Base-by-base conservation (phyloP, 2,888 invertebrate genomes). In the Campoletis raptor region DNA sequence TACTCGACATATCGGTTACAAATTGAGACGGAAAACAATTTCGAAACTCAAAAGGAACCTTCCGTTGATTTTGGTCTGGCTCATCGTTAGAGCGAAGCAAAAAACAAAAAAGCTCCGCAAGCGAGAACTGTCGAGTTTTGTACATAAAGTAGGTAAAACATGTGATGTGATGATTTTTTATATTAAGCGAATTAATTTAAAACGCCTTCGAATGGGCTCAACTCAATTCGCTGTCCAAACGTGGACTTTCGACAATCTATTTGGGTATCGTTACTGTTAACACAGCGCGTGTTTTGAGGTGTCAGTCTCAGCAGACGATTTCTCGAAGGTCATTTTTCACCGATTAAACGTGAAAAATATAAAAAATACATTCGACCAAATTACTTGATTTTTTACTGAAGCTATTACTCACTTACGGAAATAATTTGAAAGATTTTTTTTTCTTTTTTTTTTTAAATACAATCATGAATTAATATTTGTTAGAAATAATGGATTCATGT, bases 221-320 rank as follows among this genome's bases (percentile, higher is more conserved):
- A 8, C 24, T 81, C 64, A 64, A 73, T 81, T 81, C 72, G 48
- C 81, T 83, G 87, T 85, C 86, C 85, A 67, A 81, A 61, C 12
- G 89, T 69, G 89, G 87, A 93, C 90, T 90, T 91, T 91, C 92
- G 93, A 93, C 93, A 93, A 93, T 93, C 93, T 92, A 73, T 88
- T 61, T 88, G 91, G 92, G 92, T 91, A 89, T 91, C 91, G 92
- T 89, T 89, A 89, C 77, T 67, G 72, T 77, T 74, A 87, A 91
- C 70, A 82, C 61, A 54, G 61, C 70, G 73, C 74, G 66, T 86
- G 90, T 89, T 90, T 88, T 15, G 15, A 57, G 40, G 88, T 30
- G n/a, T n/a, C 73, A 37, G 52, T 54, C 40, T 57, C 40, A 40
- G 37, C 36, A 10, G 36, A 72, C 37, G 6, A 36, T 36, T n/a